A percentile compares a stretch with the other conserved stretches of the same genome.
These are phyloP conservation scores for Mixornis gularis DNA, from an alignment of 2,113 vertebrate species.

Conservation along the genomic window DNA sequence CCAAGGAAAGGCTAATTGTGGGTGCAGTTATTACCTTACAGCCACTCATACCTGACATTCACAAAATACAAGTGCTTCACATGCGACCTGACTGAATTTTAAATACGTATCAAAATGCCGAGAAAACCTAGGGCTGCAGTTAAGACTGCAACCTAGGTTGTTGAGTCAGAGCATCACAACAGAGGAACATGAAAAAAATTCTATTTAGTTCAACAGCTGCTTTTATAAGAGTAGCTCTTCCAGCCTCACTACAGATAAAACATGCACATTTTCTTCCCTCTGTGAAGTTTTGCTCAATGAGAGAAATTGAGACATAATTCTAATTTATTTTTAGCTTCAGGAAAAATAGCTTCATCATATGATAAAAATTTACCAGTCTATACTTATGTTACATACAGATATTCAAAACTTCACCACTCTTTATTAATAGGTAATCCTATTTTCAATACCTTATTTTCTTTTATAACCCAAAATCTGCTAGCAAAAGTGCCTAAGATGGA, in stretches of 20 bases:
- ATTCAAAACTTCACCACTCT: background rate
- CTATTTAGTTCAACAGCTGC: background rate
- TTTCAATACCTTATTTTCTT: background rate
- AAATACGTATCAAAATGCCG: background rate
- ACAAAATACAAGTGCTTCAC: background rate
- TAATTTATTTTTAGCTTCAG: background rate
- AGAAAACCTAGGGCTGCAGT: background rate
- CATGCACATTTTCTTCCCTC: background rate
- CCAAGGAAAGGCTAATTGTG: background rate
- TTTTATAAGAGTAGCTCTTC: background rate
- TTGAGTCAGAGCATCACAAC: background rate
- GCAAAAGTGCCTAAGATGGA: background rate
- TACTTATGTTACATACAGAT: background rate
- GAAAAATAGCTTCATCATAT: background rate
- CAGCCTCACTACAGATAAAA: background rate
- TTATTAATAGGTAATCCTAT: background rate
- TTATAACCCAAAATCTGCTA: background rate
- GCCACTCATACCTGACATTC: background rate
- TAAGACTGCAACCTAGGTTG: background rate
- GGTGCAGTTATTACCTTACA: background rate
- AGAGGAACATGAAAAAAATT: background rate
- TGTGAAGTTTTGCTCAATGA: background rate
- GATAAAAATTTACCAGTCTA: background rate
- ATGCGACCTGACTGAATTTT: background rate
- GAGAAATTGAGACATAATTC: background rate